Conservation (phyloP, 2,113 vertebrate species). For the Sturnus vulgaris region DNA sequence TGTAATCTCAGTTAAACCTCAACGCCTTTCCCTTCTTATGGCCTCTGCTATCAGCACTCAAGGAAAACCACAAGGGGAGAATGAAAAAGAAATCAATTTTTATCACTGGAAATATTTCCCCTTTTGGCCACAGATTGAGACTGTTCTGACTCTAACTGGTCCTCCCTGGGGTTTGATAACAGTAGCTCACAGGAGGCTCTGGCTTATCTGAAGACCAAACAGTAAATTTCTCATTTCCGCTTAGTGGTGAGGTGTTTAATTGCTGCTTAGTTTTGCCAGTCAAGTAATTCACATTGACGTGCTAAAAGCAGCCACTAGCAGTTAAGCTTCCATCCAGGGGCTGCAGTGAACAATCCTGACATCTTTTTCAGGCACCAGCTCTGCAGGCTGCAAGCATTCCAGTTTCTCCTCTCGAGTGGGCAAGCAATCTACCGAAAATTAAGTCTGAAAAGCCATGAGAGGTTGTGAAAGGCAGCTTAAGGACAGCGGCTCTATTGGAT, state of each 20-base stretch:
- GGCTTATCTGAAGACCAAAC: conserved; percentile 72
- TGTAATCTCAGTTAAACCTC: neutral
- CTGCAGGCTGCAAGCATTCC: conserved; percentile 68
- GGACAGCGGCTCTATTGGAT: neutral
- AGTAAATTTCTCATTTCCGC: conserved; percentile 81
- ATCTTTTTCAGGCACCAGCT: conserved; percentile 65
- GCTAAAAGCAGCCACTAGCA: conserved; percentile 76
- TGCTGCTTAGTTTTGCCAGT: conserved; percentile 79
- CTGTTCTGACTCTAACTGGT: conserved; percentile 8
- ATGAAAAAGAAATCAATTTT: conserved; percentile 47
- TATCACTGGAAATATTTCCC: conserved; percentile 21
- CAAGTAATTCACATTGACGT: conserved; percentile 77
- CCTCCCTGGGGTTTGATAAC: conserved; percentile 43
- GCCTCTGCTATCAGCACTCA: neutral
- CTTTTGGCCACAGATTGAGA: neutral
- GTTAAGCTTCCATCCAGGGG: conserved; percentile 65
- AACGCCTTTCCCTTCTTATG: neutral
- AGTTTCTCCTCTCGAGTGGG: conserved; percentile 80
- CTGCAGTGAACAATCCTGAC: conserved; percentile 72
- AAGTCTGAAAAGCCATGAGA: conserved; percentile 76
- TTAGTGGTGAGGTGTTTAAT: conserved; percentile 77
- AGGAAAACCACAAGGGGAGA: neutral
- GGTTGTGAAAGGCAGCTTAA: conserved; percentile 1
- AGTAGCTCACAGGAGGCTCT: conserved; percentile 50
- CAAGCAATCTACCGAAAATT: conserved; percentile 85